Evolutionary conservation across 2,797 vertebrate species (phyloP), one percentile per base, ranked within the genome.

Genomic region (Crypturellus tataupa): DNA sequence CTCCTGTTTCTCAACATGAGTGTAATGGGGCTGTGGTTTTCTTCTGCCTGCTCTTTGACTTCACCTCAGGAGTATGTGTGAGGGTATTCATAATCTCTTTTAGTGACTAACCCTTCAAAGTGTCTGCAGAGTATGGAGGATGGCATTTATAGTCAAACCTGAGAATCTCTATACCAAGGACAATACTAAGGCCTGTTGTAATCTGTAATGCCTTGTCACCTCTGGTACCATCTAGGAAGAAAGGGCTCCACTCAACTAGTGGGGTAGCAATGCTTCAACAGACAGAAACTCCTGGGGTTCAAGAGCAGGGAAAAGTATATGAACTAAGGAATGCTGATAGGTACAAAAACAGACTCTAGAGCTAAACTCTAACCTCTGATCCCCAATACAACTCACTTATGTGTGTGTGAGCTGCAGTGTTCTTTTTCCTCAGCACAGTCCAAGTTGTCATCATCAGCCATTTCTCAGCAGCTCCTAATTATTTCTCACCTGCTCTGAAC

Each of bases 401-500:
- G 49, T 25, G 27, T 31, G 20, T 56, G 44, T 51, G 56, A 93
- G 67, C 60, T 71, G 18, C 72, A 83, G 59, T 59, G 71, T 19
- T 68, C 67, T 96, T 96, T 87, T 93, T 88, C 40, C 42, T 24
- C 87, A 46, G 39, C 35, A 89, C 44, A 37, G 10, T 79, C 80
- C 0, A 0, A 93, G 73, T 83, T 82, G 63, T 91, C 47, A 60
- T 96, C 87, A 81, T 81, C 94, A 91, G 53, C 75, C 23, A 0
- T 91, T 94, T 91, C 89, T 86, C 80, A 88, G 44, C 47, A 79
- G 87, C 58, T 93, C 85, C 89, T 96, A 91, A 96, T 96, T 96
- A 94, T 84, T 86, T 47, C 27, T 95, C 92, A 87, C 83, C 93
- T 93, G 35, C 68, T 65, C 81, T 80, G 92, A 95, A 93, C 92